These are phyloP conservation scores for Silvanus unidentatus DNA, from an alignment of 2,888 invertebrate genomes.

Conservation along the genomic window DNA sequence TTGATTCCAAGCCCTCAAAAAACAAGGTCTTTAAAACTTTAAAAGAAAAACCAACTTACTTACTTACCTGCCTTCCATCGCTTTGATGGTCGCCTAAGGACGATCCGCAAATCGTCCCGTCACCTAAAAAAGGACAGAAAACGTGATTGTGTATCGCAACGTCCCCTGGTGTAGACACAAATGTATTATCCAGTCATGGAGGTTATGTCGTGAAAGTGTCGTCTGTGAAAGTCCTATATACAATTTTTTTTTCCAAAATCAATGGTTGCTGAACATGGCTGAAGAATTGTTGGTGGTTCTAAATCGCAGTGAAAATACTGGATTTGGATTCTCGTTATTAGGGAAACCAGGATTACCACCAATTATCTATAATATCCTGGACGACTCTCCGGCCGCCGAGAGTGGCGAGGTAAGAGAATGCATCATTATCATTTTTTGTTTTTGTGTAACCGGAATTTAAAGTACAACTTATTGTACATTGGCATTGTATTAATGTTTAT, in stretches of 20 bases:
- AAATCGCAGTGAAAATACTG: constrained; percentile 79
- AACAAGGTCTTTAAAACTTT: too few relatives aligned
- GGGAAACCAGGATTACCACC: constrained; percentile 88
- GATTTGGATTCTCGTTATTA: constrained; percentile 86
- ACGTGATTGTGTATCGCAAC: background rate
- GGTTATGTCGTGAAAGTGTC: constrained; percentile 39
- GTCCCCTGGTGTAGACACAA: constrained; percentile 27
- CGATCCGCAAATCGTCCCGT: too few relatives aligned
- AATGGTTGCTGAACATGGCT: constrained; percentile 59
- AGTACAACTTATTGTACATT: too few relatives aligned
- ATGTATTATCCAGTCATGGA: constrained; percentile 35
- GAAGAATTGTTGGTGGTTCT: constrained; percentile 85
- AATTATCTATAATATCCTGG: constrained; percentile 88
- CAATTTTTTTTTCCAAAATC: constrained; percentile 37
- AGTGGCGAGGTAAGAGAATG: constrained; percentile 70
- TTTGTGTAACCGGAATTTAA: too few relatives aligned
- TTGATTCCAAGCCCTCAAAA: too few relatives aligned
- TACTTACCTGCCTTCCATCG: too few relatives aligned
- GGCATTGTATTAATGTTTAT: too few relatives aligned
- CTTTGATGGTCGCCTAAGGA: too few relatives aligned
- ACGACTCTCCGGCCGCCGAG: constrained; percentile 88
- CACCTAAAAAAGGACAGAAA: too few relatives aligned
- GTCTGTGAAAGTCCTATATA: constrained; percentile 19
- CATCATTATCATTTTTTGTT: constrained; percentile 1
- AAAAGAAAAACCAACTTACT: too few relatives aligned